These are phyloP conservation scores for Ivindomyrus marchei DNA, from an alignment of 2,113 vertebrate species.

Conservation along the genomic window DNA sequence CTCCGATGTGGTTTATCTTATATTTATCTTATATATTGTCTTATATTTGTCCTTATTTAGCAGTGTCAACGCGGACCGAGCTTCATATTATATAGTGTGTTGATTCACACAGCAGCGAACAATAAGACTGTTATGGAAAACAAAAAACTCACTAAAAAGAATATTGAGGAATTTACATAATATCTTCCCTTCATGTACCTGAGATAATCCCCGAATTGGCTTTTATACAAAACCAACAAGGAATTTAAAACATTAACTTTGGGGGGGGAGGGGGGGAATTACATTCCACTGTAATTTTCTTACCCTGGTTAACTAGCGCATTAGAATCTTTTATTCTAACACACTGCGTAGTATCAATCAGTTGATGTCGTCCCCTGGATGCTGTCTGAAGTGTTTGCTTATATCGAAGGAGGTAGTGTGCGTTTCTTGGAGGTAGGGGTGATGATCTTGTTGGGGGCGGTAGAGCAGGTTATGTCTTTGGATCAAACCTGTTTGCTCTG, in stretches of 20 bases:
- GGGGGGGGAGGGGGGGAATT: too few species aligned
- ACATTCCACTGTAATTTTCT: constrained; percentile 75
- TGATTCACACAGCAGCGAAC: constrained; percentile 84
- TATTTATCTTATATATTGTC: constrained; percentile 82
- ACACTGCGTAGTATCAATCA: background rate
- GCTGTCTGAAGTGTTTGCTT: constrained; percentile 22
- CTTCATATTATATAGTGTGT: constrained; percentile 80
- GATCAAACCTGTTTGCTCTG: constrained; percentile 70
- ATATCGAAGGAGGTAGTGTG: constrained; percentile 25
- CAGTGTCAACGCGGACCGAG: constrained; percentile 88
- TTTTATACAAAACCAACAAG: constrained; percentile 82
- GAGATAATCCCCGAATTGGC: constrained; percentile 95
- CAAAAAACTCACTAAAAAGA: constrained; percentile 78
- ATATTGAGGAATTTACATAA: constrained; percentile 79
- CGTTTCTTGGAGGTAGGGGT: background rate
- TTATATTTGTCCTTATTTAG: constrained; percentile 72
- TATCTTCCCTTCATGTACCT: constrained; percentile 57
- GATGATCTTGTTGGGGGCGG: constrained; percentile 13
- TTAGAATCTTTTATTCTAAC: background rate
- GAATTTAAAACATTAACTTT: too few species aligned
- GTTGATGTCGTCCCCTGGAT: background rate
- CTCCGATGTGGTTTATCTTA: constrained; percentile 68
- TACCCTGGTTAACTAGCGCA: background rate
- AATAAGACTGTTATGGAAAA: constrained; percentile 85
- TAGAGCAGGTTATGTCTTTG: constrained; percentile 37